Evolutionary conservation across 2,888 invertebrate genomes (phyloP).

Genomic region (Cantharis nigra): DNA sequence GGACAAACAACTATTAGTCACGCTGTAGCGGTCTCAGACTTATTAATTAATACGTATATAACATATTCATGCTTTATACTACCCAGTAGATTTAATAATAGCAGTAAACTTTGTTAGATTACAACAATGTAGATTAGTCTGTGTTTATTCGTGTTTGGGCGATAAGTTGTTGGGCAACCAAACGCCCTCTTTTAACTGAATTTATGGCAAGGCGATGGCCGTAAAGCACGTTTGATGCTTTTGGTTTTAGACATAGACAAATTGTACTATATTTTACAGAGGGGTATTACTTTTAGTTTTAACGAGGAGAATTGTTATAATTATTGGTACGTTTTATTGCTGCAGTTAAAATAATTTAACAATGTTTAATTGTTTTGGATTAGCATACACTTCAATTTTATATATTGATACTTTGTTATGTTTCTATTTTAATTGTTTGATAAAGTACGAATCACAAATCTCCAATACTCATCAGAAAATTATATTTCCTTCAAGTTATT

Average conservation of each 20-base stretch:
- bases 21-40: background rate
- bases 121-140: slow-evolving; percentile 52
- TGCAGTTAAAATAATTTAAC: background rate
- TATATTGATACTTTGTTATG: background rate
- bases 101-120: slow-evolving; percentile 43
- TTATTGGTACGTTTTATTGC: background rate
- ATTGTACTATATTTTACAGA: slow-evolving; percentile 7
- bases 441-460: background rate
- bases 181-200: slow-evolving; percentile 35
- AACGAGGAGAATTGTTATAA: background rate
- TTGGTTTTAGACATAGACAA: slow-evolving; percentile 28
- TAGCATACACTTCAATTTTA: background rate
- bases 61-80: slow-evolving; percentile 36
- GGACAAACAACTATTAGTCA: background rate
- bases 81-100: slow-evolving; percentile 46
- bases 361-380: background rate
- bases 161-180: slow-evolving; percentile 46
- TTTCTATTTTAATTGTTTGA: background rate
- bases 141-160: slow-evolving; percentile 49
- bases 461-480: background rate
- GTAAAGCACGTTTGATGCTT: slow-evolving; percentile 45
- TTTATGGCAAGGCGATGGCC: slow-evolving; percentile 45
- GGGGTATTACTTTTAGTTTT: background rate
- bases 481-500: background rate
- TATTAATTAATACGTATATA: slow-evolving; percentile 21